Evolutionary conservation across 2,888 invertebrate species (phyloP).

Genomic region (Tenthredo scrophulariae): DNA sequence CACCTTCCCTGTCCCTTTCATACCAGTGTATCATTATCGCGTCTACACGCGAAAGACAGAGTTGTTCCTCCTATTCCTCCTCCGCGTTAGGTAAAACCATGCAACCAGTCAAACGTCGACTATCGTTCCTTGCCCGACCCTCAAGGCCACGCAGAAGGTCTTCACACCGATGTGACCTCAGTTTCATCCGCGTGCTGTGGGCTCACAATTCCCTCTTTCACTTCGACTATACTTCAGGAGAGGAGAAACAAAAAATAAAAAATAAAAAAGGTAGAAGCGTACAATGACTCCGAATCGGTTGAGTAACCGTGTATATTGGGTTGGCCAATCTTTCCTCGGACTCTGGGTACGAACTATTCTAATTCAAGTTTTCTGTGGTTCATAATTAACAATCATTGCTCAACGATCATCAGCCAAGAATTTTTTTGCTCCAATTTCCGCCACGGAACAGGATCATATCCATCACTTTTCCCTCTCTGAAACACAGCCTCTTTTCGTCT

Average conservation of each 20-base stretch:
- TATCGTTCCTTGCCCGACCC: slow-evolving; percentile 19
- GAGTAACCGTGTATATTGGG: not conserved
- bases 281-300: slow-evolving; percentile 46
- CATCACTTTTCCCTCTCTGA: slow-evolving; percentile 55
- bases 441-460: slow-evolving; percentile 23
- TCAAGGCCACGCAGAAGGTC: slow-evolving; percentile 54
- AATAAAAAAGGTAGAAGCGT: not conserved
- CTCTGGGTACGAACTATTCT: not conserved
- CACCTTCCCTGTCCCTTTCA: not conserved
- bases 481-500: slow-evolving; percentile 57
- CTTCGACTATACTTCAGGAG: not conserved
- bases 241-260: not conserved
- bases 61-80: not conserved
- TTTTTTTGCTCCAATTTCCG: not conserved
- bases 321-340: slow-evolving; percentile 2
- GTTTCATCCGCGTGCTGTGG: slow-evolving; percentile 36
- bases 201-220: slow-evolving; percentile 45
- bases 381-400: no score
- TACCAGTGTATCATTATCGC: slow-evolving; percentile 35
- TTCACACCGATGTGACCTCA: slow-evolving; percentile 40
- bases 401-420: not conserved
- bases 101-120: not conserved
- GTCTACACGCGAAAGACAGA: slow-evolving; percentile 41
- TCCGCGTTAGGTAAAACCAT: not conserved
- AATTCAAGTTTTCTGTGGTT: not conserved